These are phyloP conservation scores for Berghia stephanieae DNA, from an alignment of 1,140 invertebrate genomes.

Conservation along the genomic window DNA sequence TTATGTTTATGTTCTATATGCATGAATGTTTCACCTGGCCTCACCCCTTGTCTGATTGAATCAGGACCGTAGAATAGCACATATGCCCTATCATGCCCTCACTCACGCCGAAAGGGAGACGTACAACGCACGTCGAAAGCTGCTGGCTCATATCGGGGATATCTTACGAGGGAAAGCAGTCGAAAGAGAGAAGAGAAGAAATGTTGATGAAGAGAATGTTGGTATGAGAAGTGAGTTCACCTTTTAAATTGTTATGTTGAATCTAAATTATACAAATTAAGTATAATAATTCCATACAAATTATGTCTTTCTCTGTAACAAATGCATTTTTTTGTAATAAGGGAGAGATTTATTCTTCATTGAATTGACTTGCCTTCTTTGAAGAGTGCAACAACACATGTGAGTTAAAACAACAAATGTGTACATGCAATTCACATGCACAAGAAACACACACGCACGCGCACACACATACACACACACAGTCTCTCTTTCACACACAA, in stretches of 20 bases:
- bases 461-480: no score
- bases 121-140: constrained; percentile 60
- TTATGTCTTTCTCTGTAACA: no score
- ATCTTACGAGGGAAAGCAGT: constrained; percentile 59
- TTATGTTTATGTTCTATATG: background rate
- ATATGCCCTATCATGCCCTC: constrained; percentile 66
- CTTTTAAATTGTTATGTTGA: background rate
- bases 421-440: no score
- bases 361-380: no score
- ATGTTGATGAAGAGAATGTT: constrained; percentile 46
- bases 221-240: constrained; percentile 55
- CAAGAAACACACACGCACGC: no score
- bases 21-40: background rate
- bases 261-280: no score
- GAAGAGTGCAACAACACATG: no score
- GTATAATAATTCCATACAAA: no score
- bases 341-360: no score
- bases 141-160: constrained; percentile 61
- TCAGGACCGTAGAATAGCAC: constrained; percentile 65
- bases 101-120: constrained; percentile 63
- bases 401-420: no score
- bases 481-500: no score
- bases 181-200: constrained; percentile 52
- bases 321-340: no score
- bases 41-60: constrained; percentile 11